Percentiles rank a stretch among this genome's conserved stretches.
Conservation (phyloP, 2,888 invertebrate species). For the Microplitis deprimator region DNA sequence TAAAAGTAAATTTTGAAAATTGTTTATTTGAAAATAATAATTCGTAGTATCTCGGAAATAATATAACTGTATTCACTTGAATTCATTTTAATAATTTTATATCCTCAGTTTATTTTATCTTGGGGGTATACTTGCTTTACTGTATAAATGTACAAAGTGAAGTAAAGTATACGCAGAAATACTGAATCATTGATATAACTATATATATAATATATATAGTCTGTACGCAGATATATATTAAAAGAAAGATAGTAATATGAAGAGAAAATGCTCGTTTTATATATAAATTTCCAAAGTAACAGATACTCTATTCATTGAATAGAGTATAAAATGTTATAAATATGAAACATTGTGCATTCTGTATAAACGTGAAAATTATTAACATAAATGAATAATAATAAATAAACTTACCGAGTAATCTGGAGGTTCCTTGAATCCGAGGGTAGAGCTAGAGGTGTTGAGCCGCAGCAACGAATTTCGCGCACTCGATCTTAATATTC, state of each 20-base stretch:
- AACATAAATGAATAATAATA: slow-evolving; percentile 24
- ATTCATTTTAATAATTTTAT: slow-evolving; percentile 18
- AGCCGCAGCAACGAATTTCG: slow-evolving; percentile 61
- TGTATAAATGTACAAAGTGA: neutral
- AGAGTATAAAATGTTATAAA: slow-evolving; percentile 1
- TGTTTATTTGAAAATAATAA: too few species aligned
- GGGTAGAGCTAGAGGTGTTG: slow-evolving; percentile 51
- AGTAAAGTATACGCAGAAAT: neutral
- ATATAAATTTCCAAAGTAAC: neutral
- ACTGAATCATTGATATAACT: neutral
- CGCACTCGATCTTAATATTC: slow-evolving; percentile 59
- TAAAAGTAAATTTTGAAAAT: too few species aligned
- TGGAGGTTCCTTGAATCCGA: slow-evolving; percentile 50
- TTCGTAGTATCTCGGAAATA: too few species aligned
- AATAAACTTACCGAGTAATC: slow-evolving; percentile 60
- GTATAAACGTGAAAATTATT: slow-evolving; percentile 7
- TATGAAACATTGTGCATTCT: neutral
- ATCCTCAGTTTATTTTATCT: slow-evolving; percentile 7
- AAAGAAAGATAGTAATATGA: neutral
- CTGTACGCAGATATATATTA: neutral
- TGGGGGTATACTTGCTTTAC: neutral
- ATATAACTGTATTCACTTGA: neutral
- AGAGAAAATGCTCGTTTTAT: neutral
- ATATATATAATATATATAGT: neutral
- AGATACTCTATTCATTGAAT: neutral